Evolutionary conservation across 2,113 vertebrate species (phyloP).

Genomic region (Conger conger): DNA sequence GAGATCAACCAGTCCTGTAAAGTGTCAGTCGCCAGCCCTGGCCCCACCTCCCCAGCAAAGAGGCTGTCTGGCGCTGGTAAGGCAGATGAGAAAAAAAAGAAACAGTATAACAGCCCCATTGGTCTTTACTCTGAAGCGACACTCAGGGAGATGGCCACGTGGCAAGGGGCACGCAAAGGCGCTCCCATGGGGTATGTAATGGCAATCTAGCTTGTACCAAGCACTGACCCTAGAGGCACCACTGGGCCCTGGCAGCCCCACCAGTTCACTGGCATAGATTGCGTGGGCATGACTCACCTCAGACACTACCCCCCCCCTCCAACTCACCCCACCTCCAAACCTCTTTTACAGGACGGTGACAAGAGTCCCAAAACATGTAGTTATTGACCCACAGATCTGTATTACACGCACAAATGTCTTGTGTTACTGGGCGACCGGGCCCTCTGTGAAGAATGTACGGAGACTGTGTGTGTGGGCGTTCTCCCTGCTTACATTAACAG

Average conservation of each 20-base stretch:
- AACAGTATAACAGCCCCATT: slow-evolving; percentile 93
- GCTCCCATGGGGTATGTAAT: slow-evolving; percentile 84
- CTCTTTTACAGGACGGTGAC: slow-evolving; percentile 26
- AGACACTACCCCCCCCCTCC: no score
- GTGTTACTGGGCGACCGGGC: slow-evolving; percentile 3
- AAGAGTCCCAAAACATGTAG: slow-evolving; percentile 11
- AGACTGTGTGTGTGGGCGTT: not conserved
- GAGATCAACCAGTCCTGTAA: slow-evolving; percentile 30
- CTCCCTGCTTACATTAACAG: slow-evolving; percentile 19
- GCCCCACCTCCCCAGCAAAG: slow-evolving; percentile 60
- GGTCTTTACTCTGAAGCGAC: slow-evolving; percentile 93
- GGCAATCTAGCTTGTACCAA: not conserved
- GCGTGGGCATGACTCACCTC: not conserved
- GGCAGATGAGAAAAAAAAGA: slow-evolving; percentile 54
- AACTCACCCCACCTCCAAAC: no score
- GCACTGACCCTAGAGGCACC: not conserved
- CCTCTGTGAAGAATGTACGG: not conserved
- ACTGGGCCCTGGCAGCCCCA: not conserved
- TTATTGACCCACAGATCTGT: not conserved
- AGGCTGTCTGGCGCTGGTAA: slow-evolving; percentile 42
- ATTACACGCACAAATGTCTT: not conserved
- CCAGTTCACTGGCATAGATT: not conserved
- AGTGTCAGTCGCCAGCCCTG: slow-evolving; percentile 58
- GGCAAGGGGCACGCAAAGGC: slow-evolving; percentile 76
- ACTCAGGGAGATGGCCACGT: slow-evolving; percentile 86